Conservation (phyloP, 1,140 invertebrate genomes). For the Drosophila littoralis region DNA sequence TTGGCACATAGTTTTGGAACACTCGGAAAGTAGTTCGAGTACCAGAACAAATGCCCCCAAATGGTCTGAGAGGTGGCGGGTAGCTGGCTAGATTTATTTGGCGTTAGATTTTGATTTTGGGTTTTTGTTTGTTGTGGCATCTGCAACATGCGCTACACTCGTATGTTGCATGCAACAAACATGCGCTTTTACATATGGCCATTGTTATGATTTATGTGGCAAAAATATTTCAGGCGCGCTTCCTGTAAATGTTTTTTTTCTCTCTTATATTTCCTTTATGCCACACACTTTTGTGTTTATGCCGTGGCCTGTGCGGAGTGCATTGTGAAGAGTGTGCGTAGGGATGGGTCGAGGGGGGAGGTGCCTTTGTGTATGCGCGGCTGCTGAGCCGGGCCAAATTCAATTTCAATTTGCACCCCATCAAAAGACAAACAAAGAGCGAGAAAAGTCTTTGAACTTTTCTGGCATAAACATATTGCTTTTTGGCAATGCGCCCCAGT, state of each 20-base stretch:
- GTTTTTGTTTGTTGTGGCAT: conserved; percentile 63
- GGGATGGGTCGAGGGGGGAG: background rate
- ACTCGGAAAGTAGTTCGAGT: conserved; percentile 4
- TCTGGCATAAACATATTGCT: conserved; percentile 70
- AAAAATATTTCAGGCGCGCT: conserved; percentile 76
- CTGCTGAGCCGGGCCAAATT: conserved; percentile 39
- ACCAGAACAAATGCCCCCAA: background rate
- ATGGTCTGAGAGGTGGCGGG: background rate
- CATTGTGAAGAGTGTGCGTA: background rate
- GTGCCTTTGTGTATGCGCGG: background rate
- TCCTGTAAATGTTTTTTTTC: conserved; percentile 63
- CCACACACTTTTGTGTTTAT: conserved; percentile 33
- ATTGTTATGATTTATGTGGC: conserved; percentile 81
- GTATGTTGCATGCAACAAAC: conserved; percentile 25
- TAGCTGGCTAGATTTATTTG: conserved; percentile 64
- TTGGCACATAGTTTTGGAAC: background rate
- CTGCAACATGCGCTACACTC: conserved; percentile 33
- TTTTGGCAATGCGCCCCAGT: conserved; percentile 40
- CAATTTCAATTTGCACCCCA: conserved; percentile 82
- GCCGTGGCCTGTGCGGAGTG: conserved; percentile 8
- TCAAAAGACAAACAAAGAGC: conserved; percentile 72
- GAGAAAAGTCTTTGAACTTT: conserved; percentile 76
- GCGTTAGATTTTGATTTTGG: conserved; percentile 70
- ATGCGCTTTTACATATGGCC: conserved; percentile 71
- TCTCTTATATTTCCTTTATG: conserved; percentile 58